Base-by-base conservation (phyloP, 2,113 vertebrate genomes). In the Mustela lutreola region DNA sequence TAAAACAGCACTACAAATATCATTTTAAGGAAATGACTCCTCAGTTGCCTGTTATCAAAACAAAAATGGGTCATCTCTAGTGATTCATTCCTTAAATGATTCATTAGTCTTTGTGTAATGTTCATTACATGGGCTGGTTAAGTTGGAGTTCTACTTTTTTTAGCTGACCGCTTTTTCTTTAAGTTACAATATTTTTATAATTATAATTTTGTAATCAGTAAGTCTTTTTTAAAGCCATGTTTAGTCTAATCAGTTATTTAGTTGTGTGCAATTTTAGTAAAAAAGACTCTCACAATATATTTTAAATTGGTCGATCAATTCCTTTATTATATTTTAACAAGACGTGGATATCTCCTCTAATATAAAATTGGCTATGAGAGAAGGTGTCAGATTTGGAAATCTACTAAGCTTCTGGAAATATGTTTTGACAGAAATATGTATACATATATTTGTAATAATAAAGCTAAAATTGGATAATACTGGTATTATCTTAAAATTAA, bases 11-110 rank as follows among this genome's bases (percentile, higher is more conserved):
- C 50, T 82, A 70, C 53, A 92, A 93, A n/a, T 88, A 80, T 42
- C 42, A 62, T 91, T 39, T 88, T 92, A 73, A 94, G 36, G 45
- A 95, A 92, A 85, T 70, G 45, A 78, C 12, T 89, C 39, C 76
- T 7, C 18, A 92, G 7, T 58, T 92, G 10, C 58, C 36, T 92
- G 58, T 82, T 97, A 63, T 36, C 79, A 79, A 89, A 82, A 86
- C 60, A 89, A 80, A 89, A 45, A 22, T 21, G n/a, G 26, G 53
- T 2, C 71, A 79, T 70, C 80, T 76, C 70, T 92, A 79, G 21
- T 89, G 45, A 94, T 87, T 96, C 45, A n/a, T 63, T 86, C 14
- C 24, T 71, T 42, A 56, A 94, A 18, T 9, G 28, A 1, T 89
- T 36, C 19, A 5, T 79, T 42, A 63, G 22, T 50, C 45, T 63